Conservation (phyloP, 2,797 vertebrate genomes). For the Heteromormyrus szaboi region DNA sequence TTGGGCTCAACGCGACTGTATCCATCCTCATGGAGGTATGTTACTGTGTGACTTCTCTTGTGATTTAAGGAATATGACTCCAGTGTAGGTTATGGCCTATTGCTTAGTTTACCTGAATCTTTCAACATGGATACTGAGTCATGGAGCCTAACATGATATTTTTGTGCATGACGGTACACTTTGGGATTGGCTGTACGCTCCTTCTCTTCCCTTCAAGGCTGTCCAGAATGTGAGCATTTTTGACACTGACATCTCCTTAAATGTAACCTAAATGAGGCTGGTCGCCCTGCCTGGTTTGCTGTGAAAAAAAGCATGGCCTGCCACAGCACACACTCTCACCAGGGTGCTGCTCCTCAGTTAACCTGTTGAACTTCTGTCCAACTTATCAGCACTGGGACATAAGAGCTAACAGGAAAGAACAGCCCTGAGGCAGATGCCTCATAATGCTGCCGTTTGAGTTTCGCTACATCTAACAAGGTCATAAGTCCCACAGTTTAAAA, state of each 20-base stretch:
- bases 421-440: background rate
- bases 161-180: background rate
- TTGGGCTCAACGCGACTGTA: slow-evolving; percentile 70
- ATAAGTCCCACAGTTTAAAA: background rate
- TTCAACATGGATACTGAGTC: background rate
- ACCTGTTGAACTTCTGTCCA: background rate
- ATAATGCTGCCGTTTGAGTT: background rate
- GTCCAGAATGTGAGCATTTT: background rate
- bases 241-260: background rate
- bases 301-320: background rate
- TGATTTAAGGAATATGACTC: background rate
- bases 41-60: background rate
- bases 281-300: background rate
- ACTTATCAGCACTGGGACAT: background rate
- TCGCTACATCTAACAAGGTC: background rate
- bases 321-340: background rate
- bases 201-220: background rate
- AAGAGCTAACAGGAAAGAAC: background rate
- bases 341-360: background rate
- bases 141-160: background rate
- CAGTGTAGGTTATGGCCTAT: background rate
- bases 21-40: slow-evolving; percentile 86
- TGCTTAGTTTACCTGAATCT: background rate
- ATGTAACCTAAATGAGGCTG: background rate
- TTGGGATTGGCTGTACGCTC: background rate